A percentile compares a stretch with the other conserved stretches of the same genome.
Evolutionary conservation across 1,140 invertebrate species (phyloP).

Genomic region (Nasonia longicornis): DNA sequence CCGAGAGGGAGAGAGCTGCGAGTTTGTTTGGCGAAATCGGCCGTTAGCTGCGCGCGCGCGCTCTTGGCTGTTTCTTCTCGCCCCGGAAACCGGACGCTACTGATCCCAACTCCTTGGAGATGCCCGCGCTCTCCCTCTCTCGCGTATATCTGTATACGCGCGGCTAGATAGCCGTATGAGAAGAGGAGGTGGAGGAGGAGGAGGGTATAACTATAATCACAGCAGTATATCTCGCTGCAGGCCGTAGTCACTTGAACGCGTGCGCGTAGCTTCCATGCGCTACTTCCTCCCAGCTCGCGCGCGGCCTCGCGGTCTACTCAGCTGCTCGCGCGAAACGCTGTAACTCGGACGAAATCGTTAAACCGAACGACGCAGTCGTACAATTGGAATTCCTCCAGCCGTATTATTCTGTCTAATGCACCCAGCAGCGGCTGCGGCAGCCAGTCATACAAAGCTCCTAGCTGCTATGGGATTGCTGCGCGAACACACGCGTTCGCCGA

Average conservation of each 20-base stretch:
- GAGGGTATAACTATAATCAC: slow-evolving; percentile 45
- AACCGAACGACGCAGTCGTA: slow-evolving; percentile 51
- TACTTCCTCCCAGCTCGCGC: not conserved
- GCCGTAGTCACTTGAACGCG: not conserved
- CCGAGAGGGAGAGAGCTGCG: not conserved
- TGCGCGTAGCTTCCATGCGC: not conserved
- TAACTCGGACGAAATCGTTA: slow-evolving; percentile 52
- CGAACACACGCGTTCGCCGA: slow-evolving; percentile 14
- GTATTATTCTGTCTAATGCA: slow-evolving; percentile 51
- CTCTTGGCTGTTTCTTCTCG: slow-evolving; percentile 20
- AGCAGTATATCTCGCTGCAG: slow-evolving; percentile 38
- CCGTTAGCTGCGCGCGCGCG: not conserved
- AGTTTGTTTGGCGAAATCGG: slow-evolving; percentile 36
- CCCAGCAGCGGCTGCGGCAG: not conserved
- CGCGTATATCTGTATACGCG: not conserved
- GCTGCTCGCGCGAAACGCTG: slow-evolving; percentile 23
- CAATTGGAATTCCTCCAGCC: slow-evolving; percentile 55
- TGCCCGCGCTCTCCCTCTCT: not conserved
- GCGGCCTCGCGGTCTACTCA: not conserved
- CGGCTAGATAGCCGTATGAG: slow-evolving; percentile 27
- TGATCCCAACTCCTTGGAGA: slow-evolving; percentile 34
- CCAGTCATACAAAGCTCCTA: slow-evolving; percentile 33
- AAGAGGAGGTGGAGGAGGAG: not conserved
- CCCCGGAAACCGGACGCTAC: slow-evolving; percentile 39
- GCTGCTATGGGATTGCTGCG: slow-evolving; percentile 10